Base-by-base conservation (phyloP, 2,797 vertebrate species). In the Cryptoprocta ferox region DNA sequence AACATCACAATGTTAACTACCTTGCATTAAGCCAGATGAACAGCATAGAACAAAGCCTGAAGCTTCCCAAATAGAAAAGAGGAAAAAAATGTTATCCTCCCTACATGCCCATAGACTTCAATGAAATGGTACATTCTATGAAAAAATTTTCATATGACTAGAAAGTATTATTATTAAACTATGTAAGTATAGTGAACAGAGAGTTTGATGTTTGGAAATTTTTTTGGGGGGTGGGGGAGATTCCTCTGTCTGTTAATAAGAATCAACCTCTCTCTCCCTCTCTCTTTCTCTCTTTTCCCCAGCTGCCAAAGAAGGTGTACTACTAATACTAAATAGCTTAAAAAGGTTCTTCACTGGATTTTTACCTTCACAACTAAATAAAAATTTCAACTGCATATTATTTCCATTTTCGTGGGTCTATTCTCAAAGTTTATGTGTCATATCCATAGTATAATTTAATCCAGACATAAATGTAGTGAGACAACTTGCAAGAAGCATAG, bases 301-400 rank as follows among this genome's bases (percentile, higher is more conserved):
- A 82, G 73, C 81, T 81, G 21, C 26, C 35, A 42, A 18, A 3
- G 14, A 79, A 35, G 1, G 42, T 16, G 3, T 35, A n/a, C 16
- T 66, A 14, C 42, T 86, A 53, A 71, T 14, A 66, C 15, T 50
- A 68, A 30, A 50, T 24, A 89, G n/a, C 30, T 73, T 45, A 8
- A 39, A 83, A 50, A 28, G 3, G 56, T 45, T 75, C 26, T 89
- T 66, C 19, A 61, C 15, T 82, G 18, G 14, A 95, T 61, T 81
- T 81, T 95, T 56, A 71, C 5, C 21, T 61, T 66, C 28, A 85
- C 14, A 85, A 91, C 91, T 78, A 68, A 83, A 50, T 66, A 85
- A 50, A 92, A 35, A 70, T 37, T 93, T 80, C 26, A 21, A 4
- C 14, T 82, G 14, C 0, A 4, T 50, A 53, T 48, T 30, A 35